Base-by-base conservation (phyloP, 2,888 invertebrate genomes). In the Mimumesa dahlbomi region DNA sequence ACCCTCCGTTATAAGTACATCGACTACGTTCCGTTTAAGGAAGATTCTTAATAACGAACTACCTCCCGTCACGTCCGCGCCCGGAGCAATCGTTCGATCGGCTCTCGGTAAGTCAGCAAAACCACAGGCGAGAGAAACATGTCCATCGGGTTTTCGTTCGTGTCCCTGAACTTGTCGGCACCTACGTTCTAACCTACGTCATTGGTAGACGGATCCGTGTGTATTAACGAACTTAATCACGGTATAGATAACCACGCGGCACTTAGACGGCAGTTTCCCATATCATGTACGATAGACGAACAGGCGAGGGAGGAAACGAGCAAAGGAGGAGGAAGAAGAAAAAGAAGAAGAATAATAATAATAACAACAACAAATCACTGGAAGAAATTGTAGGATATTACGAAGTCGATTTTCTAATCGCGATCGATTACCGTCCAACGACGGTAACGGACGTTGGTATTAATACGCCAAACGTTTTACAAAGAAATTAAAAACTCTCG, bases 21-120 rank as follows among this genome's bases (percentile, higher is more conserved):
- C 56, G 70, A 45, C 69, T 56, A 59, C 56, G 72, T 69, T 68
- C 78, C 81, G 57, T 75, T 77, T 73, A 79, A 77, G 75, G 79
- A 81, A 75, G 79, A 79, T 82, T 75, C 73, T 77, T 75, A 79
- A 75, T 79, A 75, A 82, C 68, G 66, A 68, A 56, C 70, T 61
- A 52, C 59, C 67, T 59, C 66, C 65, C 79, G 70, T 68, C 71
- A 69, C 56, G 65, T 73, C 66, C 48, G 25, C 46, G 80, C 77
- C 71, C 38, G 42, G 61, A 75, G 72, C 67, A 43, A 71, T 73
- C 67, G 59, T 34, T 75, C 70, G 62, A 75, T 71, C 67, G 70
- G 45, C 54, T 40, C 67, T 36, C n/a, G 38, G 50, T 49, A 61
- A 59, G 21, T 53, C 42, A 34, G 40, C 50, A 48, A 42, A n/a